Evolutionary conservation across 2,888 invertebrate species (phyloP).

Genomic region (Gisinianus flammeolus): DNA sequence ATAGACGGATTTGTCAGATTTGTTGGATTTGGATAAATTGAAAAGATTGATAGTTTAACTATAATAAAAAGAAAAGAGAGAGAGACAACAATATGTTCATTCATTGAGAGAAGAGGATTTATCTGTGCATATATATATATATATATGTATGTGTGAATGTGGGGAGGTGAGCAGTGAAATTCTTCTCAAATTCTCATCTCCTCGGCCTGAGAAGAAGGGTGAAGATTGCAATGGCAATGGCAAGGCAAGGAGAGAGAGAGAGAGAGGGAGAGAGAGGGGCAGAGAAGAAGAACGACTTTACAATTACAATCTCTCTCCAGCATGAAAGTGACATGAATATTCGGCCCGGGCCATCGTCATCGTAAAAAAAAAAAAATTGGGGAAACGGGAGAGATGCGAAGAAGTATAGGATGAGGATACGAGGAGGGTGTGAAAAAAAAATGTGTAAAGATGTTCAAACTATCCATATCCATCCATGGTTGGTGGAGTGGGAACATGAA

Average conservation of each 20-base stretch:
- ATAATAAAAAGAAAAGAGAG: constrained; percentile 36
- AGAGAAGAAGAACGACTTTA: constrained; percentile 34
- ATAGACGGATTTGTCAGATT: constrained; percentile 41
- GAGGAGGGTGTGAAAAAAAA: no score
- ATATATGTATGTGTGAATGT: not conserved
- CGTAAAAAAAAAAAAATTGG: constrained; percentile 22
- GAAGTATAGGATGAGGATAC: no score
- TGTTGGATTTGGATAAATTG: constrained; percentile 39
- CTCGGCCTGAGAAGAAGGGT: constrained; percentile 1
- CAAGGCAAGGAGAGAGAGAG: not conserved
- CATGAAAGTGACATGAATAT: no score
- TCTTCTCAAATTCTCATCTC: no score
- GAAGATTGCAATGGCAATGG: constrained; percentile 23
- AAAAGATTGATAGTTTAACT: constrained; percentile 44
- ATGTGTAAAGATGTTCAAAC: no score
- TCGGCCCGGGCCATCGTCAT: no score
- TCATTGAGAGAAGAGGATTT: not conserved
- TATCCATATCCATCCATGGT: constrained; percentile 28
- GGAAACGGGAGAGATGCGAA: constrained; percentile 19
- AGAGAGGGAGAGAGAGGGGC: constrained; percentile 31
- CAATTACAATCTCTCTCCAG: no score
- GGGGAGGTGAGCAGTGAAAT: not conserved
- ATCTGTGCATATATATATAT: not conserved
- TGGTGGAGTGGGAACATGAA: constrained; percentile 21
- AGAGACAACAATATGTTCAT: not conserved